Percentiles rank a stretch among this genome's conserved stretches.
phyloP scores from a whole-genome alignment of 2,113 vertebrate species.

The Pan paniscus region DNA sequence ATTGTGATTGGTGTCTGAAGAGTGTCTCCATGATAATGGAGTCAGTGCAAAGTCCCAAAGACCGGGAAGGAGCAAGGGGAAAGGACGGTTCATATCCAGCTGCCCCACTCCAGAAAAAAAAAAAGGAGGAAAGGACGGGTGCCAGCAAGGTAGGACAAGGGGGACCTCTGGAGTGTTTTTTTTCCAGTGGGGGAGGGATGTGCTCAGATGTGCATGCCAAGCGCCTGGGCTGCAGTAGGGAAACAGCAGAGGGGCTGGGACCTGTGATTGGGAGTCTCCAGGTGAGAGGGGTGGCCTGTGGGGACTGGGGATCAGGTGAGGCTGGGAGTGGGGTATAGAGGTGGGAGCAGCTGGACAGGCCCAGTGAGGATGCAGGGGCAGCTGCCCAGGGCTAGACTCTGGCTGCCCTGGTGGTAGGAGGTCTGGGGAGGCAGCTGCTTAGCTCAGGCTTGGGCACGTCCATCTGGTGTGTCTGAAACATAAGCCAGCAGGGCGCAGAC shows the following conservation, averaged over 20 bases:
- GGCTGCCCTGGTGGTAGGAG: too few species aligned
- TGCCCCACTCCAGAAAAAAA: too few species aligned
- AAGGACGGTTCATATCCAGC: neutral
- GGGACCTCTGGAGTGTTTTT: neutral
- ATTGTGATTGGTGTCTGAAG: neutral
- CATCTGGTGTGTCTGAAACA: too few species aligned
- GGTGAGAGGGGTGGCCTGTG: neutral
- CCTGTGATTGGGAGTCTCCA: neutral
- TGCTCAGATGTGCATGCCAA: neutral
- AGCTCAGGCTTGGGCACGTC: too few species aligned
- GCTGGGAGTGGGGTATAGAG: neutral
- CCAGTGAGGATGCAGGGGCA: too few species aligned
- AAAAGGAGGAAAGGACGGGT: too few species aligned
- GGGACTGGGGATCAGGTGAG: neutral
- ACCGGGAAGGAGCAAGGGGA: neutral
- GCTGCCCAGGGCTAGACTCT: accelerated
- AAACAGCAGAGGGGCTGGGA: neutral
- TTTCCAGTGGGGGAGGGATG: neutral
- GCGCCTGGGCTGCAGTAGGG: neutral
- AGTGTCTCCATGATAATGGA: neutral
- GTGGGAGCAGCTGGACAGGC: neutral
- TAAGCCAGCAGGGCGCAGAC: too few species aligned
- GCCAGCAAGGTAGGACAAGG: too few species aligned
- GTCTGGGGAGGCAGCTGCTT: too few species aligned
- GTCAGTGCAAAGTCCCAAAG: neutral